Percentiles rank a stretch among this genome's conserved stretches.
phyloP scores from a whole-genome alignment of 2,113 vertebrate genomes.

The Suncus etruscus region DNA sequence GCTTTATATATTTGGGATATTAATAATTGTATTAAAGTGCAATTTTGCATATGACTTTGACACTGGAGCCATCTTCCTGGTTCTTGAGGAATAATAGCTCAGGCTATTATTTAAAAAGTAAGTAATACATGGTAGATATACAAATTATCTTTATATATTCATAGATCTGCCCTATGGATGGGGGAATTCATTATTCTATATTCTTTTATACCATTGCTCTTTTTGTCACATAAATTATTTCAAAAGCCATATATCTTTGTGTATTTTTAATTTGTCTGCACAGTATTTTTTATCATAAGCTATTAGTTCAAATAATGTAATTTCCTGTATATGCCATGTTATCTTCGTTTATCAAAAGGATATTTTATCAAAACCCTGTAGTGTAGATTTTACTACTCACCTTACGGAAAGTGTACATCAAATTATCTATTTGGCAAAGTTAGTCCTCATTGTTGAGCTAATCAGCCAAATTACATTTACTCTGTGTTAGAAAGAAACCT shows the following conservation, averaged over 20 bases:
- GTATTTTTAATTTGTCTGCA: not conserved
- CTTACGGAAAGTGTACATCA: not conserved
- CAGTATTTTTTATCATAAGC: not conserved
- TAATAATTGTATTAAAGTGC: no score
- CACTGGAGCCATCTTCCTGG: no score
- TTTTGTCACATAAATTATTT: not conserved
- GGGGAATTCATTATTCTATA: not conserved
- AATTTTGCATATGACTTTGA: no score
- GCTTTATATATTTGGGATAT: no score
- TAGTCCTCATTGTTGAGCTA: not conserved
- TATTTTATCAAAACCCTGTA: not conserved
- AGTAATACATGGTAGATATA: not conserved
- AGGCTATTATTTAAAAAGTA: not conserved
- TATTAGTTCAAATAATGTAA: not conserved
- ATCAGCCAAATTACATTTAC: not conserved
- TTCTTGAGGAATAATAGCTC: not conserved
- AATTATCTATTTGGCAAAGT: not conserved
- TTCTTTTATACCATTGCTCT: not conserved
- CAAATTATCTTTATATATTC: not conserved
- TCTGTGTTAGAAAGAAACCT: slow-evolving; percentile 6
- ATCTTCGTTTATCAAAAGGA: not conserved
- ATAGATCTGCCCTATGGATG: not conserved
- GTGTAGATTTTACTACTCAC: not conserved
- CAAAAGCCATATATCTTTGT: not conserved
- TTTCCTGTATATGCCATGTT: not conserved